Percentiles rank a stretch among this genome's conserved stretches.
Evolutionary conservation across 2,888 invertebrate species (phyloP).

Genomic region (Kryphioiulus occultus): DNA sequence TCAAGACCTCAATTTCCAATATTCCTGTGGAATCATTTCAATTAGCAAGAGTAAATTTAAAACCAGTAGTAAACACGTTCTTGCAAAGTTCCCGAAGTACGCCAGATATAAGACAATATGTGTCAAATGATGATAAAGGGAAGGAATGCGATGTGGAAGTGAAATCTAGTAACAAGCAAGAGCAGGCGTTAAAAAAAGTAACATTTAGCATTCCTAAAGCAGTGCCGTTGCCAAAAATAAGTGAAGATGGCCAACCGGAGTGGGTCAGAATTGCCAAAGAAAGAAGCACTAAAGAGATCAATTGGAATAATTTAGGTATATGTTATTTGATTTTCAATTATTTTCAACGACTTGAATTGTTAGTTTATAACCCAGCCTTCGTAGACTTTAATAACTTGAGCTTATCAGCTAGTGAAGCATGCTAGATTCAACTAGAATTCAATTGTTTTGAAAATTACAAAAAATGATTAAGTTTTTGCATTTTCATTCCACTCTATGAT

Average conservation of each 20-base stretch:
- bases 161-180: not conserved
- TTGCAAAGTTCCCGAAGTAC: not conserved
- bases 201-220: not conserved
- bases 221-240: not conserved
- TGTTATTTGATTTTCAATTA: no score
- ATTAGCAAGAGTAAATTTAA: not conserved
- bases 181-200: not conserved
- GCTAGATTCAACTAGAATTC: no score
- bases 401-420: no score
- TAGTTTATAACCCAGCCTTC: no score
- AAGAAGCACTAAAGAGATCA: conserved; percentile 34
- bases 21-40: not conserved
- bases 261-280: not conserved
- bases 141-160: not conserved
- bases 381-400: no score
- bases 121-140: not conserved
- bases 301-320: not conserved
- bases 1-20: not conserved
- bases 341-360: no score
- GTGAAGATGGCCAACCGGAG: conserved; percentile 29
- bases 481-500: no score
- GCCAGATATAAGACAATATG: not conserved
- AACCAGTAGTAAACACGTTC: not conserved
- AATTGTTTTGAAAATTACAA: no score
- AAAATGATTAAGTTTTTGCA: no score